Evolutionary conservation across 1,140 invertebrate genomes (phyloP).

Genomic region (Stenopsyche tienmushanensis): DNA sequence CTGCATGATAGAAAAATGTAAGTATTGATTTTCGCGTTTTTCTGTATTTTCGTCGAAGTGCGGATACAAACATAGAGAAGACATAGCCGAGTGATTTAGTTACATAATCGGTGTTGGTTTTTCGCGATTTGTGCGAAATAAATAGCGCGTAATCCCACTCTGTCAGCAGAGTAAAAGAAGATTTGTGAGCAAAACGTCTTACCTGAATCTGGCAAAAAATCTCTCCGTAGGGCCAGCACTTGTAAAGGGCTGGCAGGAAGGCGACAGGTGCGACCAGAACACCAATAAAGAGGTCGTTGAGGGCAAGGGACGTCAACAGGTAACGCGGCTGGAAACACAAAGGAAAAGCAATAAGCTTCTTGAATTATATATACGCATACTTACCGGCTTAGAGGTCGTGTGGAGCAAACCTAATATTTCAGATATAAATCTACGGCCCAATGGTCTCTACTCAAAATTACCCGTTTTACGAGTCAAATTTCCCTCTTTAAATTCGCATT

Average conservation of each 20-base stretch:
- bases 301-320: slow-evolving; percentile 76
- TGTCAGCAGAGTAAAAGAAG: background rate
- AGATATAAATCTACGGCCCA: too few relatives aligned
- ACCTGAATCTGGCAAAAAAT: slow-evolving; percentile 88
- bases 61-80: too few relatives aligned
- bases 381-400: too few relatives aligned
- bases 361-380: background rate
- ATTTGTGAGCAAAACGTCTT: slow-evolving; percentile 40
- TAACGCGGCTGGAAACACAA: slow-evolving; percentile 72
- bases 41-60: too few relatives aligned
- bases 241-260: slow-evolving; percentile 74
- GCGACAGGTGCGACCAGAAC: slow-evolving; percentile 80
- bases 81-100: too few relatives aligned
- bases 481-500: too few relatives aligned
- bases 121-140: background rate
- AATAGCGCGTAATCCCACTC: background rate
- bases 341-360: background rate
- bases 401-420: too few relatives aligned
- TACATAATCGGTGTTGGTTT: too few relatives aligned
- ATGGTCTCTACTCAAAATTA: too few relatives aligned
- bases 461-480: too few relatives aligned
- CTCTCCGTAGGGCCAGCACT: slow-evolving; percentile 87
- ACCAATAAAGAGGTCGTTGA: slow-evolving; percentile 82
- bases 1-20: background rate
- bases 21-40: background rate